Evolutionary conservation across 2,888 invertebrate species (phyloP), one percentile per base, ranked within the genome.

Genomic region (Clunio marinus): DNA sequence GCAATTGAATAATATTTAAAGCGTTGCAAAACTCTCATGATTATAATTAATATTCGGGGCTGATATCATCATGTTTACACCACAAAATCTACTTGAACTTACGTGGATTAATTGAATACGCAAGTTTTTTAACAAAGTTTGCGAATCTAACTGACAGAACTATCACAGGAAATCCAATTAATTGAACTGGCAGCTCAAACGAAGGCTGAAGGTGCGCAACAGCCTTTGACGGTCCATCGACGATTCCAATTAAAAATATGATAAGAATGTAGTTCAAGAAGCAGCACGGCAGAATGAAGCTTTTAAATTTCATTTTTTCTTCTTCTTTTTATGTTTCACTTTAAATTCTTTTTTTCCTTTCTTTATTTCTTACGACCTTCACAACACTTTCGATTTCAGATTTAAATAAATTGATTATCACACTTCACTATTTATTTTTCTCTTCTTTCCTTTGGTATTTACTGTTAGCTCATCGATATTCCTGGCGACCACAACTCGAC

Each of bases 81-180:
- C n/a, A n/a, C n/a, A n/a, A n/a, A n/a, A n/a, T n/a, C n/a, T 41
- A 15, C 41, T 32, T 57, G 59, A 66, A 80, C 85, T 83, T 81
- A 92, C 92, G 86, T 80, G 92, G 91, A 80, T 83, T 90, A 35
- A 92, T 78, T 1, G 91, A 89, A 79, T 92, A 92, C 1, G 88
- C 85, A 70, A 92, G 79, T 76, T 91, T 91, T 80, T 90, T 91
- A 70, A 91, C 84, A 75, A 92, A 92, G 79, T 91, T 91, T 1
- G 89, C 86, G 67, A 91, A 77, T 72, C 88, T 82, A 10, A 92
- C 91, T 27, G 88, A 88, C 5, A 89, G 78, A 63, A 91, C 86
- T 72, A 92, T 92, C 70, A 91, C 85, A 0, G 92, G 92, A 75
- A 92, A 92, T 25, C 92, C 92, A 41, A 92, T 82, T 69, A 92